These are phyloP conservation scores for Mixornis gularis DNA, from an alignment of 2,113 vertebrate species.

Conservation along the genomic window DNA sequence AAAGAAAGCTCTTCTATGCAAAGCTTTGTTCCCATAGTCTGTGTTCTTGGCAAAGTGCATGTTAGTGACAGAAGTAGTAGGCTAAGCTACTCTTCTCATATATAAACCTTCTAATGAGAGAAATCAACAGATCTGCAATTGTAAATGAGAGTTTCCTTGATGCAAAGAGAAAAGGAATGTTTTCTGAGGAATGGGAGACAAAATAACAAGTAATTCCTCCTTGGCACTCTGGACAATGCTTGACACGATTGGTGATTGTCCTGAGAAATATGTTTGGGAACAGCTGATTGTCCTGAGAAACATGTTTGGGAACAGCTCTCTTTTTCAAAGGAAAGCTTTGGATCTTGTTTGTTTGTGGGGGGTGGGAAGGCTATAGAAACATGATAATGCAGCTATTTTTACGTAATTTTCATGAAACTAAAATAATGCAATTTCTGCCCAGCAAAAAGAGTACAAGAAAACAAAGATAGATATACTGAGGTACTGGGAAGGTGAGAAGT, in stretches of 20 bases:
- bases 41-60: not conserved
- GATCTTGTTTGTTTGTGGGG: not conserved
- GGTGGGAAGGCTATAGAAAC: not conserved
- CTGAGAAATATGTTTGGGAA: not conserved
- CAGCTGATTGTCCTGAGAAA: not conserved
- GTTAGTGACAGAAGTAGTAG: not conserved
- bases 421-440: not conserved
- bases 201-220: not conserved
- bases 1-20: constrained; percentile 17
- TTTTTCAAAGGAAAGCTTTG: not conserved
- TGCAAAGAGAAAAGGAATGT: not conserved
- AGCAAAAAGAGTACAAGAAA: not conserved
- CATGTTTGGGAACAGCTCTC: not conserved
- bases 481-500: not conserved
- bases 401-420: not conserved
- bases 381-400: not conserved
- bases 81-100: not conserved
- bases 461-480: not conserved
- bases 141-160: constrained; percentile 4
- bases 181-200: constrained; percentile 1
- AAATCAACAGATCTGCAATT: not conserved
- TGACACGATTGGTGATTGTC: not conserved
- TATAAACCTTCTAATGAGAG: not conserved
- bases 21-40: constrained; percentile 21
- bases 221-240: not conserved